These are phyloP conservation scores for Laticauda colubrina DNA, from an alignment of 2,113 vertebrate species.

Conservation along the genomic window DNA sequence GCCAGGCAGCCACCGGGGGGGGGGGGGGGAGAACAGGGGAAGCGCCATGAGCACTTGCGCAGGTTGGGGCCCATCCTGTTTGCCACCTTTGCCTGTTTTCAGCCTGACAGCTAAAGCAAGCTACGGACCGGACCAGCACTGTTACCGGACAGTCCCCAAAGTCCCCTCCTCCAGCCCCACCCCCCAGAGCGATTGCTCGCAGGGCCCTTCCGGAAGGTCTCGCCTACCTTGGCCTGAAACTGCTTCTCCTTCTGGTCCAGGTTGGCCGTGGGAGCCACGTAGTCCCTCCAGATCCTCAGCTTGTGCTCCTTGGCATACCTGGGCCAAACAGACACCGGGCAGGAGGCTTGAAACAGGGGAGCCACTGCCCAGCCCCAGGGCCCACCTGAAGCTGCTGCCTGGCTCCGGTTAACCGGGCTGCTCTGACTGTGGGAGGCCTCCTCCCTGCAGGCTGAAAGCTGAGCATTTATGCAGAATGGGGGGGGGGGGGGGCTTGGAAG, in stretches of 20 bases:
- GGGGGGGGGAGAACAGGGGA: rapidly evolving
- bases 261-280: constrained; percentile 94
- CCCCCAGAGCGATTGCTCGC: not conserved
- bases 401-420: not conserved
- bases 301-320: constrained; percentile 95
- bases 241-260: constrained; percentile 97
- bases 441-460: not conserved
- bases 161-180: too few relatives aligned
- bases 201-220: not conserved
- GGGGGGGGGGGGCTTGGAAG: not conserved
- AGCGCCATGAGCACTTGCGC: not conserved
- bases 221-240: constrained; percentile 91
- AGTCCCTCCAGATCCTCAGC: constrained; percentile 96
- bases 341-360: too few relatives aligned
- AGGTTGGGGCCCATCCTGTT: not conserved
- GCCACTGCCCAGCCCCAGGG: not conserved
- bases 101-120: not conserved
- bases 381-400: too few relatives aligned
- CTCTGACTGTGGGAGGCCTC: not conserved
- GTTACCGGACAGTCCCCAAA: not conserved
- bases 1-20: not conserved
- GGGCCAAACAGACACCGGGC: not conserved
- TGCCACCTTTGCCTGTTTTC: rapidly evolving
- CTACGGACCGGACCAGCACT: rapidly evolving
- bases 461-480: not conserved